Conservation (phyloP, 2,797 vertebrate genomes). For the Pagetopsis macropterus region DNA sequence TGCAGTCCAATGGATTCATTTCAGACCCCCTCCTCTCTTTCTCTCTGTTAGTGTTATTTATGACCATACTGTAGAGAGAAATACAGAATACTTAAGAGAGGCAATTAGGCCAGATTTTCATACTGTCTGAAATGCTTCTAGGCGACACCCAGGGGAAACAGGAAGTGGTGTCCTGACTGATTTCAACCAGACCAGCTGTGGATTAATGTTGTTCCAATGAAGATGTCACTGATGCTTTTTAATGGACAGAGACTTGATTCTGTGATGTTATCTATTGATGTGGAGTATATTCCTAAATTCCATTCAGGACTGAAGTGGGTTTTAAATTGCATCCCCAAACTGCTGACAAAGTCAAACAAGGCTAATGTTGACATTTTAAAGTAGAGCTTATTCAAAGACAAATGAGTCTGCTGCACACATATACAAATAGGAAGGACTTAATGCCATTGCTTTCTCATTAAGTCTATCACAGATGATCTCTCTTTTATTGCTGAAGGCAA, state of each 20-base stretch:
- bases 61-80: conserved; percentile 25
- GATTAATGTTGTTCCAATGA: conserved; percentile 24
- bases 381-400: conserved; percentile 39
- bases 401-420: conserved; percentile 24
- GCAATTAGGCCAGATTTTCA: conserved; percentile 53
- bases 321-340: conserved; percentile 28
- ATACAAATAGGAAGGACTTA: conserved; percentile 9
- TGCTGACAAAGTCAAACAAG: conserved; percentile 42
- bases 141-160: conserved; percentile 4
- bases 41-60: conserved; percentile 20
- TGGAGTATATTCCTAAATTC: background rate
- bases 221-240: conserved; percentile 29
- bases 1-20: conserved; percentile 5
- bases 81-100: conserved; percentile 31
- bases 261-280: background rate
- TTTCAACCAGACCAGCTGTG: conserved; percentile 5
- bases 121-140: conserved; percentile 28
- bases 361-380: conserved; percentile 47
- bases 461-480: conserved; percentile 23
- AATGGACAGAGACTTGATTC: conserved; percentile 15
- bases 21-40: background rate
- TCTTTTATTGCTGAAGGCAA: conserved; percentile 24
- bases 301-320: conserved; percentile 17
- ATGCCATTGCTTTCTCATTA: conserved; percentile 23
- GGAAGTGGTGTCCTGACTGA: conserved; percentile 17